A percentile compares a stretch with the other conserved stretches of the same genome.
Evolutionary conservation across 2,113 vertebrate genomes (phyloP).

Genomic region (Halcyon malimbica): DNA sequence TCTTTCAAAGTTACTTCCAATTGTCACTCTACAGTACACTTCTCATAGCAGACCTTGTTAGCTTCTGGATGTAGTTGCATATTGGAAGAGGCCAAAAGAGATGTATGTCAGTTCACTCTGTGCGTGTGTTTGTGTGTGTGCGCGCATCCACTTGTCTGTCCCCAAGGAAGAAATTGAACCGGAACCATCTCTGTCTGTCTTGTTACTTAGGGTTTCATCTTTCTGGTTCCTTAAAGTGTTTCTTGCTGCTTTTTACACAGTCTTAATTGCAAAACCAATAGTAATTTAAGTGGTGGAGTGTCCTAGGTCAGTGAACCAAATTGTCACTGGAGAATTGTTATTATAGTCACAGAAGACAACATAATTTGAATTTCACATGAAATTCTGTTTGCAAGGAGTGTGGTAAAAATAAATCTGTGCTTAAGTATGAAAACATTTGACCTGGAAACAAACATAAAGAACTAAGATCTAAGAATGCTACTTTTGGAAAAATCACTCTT

Average conservation of each 20-base stretch:
- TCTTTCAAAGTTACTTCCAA: background rate
- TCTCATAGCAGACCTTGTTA: background rate
- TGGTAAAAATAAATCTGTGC: constrained; percentile 1
- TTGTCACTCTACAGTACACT: background rate
- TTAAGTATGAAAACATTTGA: constrained; percentile 8
- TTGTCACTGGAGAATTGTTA: background rate
- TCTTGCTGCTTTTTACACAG: background rate
- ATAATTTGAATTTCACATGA: background rate
- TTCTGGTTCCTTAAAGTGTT: background rate
- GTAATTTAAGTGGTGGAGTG: background rate
- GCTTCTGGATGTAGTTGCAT: background rate
- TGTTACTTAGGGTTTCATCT: background rate
- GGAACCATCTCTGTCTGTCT: background rate
- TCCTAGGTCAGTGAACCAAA: background rate
- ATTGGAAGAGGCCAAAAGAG: background rate
- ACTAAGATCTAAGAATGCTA: constrained; percentile 5
- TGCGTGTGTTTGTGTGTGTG: background rate
- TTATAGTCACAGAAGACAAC: background rate
- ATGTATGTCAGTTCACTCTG: background rate
- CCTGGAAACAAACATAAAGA: background rate
- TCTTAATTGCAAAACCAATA: background rate
- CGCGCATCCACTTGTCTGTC: background rate
- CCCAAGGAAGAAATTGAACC: background rate
- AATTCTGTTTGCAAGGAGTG: constrained; percentile 1
- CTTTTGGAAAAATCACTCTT: constrained; percentile 9